Evolutionary conservation across 2,888 invertebrate genomes (phyloP).

Genomic region (Tribolium freemani): DNA sequence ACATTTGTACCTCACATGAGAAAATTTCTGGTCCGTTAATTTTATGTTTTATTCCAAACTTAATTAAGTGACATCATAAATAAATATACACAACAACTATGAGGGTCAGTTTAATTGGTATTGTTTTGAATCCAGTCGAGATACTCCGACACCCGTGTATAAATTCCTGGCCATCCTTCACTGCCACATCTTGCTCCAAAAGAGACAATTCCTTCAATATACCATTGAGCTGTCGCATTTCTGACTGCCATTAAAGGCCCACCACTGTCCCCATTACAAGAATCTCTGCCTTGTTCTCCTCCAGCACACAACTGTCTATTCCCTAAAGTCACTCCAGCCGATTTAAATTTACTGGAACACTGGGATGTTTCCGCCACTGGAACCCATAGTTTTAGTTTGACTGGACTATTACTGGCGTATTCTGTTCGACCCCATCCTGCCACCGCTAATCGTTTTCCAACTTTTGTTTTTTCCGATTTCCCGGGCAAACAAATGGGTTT

Average conservation of each 20-base stretch:
- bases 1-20: not conserved
- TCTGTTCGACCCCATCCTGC: slow-evolving; percentile 67
- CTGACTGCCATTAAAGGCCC: slow-evolving; percentile 79
- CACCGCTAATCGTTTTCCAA: slow-evolving; percentile 59
- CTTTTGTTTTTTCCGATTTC: slow-evolving; percentile 51
- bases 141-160: slow-evolving; percentile 65
- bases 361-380: slow-evolving; percentile 71
- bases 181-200: slow-evolving; percentile 70
- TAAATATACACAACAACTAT: not conserved
- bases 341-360: slow-evolving; percentile 50
- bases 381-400: slow-evolving; percentile 74
- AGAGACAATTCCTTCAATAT: slow-evolving; percentile 76
- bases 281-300: slow-evolving; percentile 72
- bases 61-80: not conserved
- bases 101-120: slow-evolving; percentile 43
- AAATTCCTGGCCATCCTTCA: slow-evolving; percentile 61
- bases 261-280: slow-evolving; percentile 84
- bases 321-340: slow-evolving; percentile 51
- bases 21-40: not conserved
- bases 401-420: slow-evolving; percentile 55
- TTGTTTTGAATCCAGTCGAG: slow-evolving; percentile 75
- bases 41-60: not conserved
- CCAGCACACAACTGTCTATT: slow-evolving; percentile 62
- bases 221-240: slow-evolving; percentile 70
- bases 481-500: slow-evolving; percentile 62